Percentiles rank a stretch among this genome's conserved stretches.
Conservation (phyloP, 1,140 invertebrate species). For the Heliconius melpomene region DNA sequence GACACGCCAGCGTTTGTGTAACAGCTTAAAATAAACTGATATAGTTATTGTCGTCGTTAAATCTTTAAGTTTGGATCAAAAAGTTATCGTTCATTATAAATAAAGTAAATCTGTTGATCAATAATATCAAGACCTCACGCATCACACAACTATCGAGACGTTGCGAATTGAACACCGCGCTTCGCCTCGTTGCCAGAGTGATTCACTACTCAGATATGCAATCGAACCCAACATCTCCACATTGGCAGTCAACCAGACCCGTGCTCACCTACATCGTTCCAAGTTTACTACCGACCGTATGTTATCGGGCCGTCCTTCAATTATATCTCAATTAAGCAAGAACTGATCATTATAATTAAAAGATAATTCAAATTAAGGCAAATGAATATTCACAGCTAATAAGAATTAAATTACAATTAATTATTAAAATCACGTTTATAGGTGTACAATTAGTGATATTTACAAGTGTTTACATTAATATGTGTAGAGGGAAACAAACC, state of each 20-base stretch:
- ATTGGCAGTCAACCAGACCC: neutral
- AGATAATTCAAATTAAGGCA: constrained; percentile 1
- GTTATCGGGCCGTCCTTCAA: neutral
- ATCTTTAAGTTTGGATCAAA: neutral
- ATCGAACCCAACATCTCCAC: too few species aligned
- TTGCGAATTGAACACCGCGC: too few species aligned
- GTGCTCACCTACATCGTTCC: neutral
- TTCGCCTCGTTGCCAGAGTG: too few species aligned
- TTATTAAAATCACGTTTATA: constrained; percentile 11
- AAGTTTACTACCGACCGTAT: neutral
- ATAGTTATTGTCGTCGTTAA: neutral
- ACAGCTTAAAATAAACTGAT: neutral
- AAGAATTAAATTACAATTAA: constrained; percentile 12
- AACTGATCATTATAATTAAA: constrained; percentile 12
- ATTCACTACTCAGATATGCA: too few species aligned
- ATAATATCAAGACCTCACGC: too few species aligned
- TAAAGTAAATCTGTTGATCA: too few species aligned
- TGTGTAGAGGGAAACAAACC: neutral
- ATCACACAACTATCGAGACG: too few species aligned
- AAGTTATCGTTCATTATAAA: too few species aligned
- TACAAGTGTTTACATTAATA: constrained; percentile 5
- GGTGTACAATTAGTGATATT: constrained; percentile 15
- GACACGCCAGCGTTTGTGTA: neutral
- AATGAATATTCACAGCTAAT: constrained; percentile 8
- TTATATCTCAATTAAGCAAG: constrained; percentile 11